Conservation (phyloP, 2,888 invertebrate species). For the Matsumyia berberina region DNA sequence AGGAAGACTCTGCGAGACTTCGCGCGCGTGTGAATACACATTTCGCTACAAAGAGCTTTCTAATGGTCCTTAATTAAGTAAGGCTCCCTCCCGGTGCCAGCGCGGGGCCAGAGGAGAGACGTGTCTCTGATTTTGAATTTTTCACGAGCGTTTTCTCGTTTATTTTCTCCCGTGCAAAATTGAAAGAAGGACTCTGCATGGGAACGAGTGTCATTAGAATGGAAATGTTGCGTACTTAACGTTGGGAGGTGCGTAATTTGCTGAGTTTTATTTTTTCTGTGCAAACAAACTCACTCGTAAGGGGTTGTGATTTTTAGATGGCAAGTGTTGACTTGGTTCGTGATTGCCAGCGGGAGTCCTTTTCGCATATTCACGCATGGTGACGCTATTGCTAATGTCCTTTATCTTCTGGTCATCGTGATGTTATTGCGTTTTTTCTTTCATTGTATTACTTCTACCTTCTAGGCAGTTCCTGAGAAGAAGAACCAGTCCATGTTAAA, state of each 20-base stretch:
- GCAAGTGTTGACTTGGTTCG: not conserved
- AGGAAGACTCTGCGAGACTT: conserved; percentile 1
- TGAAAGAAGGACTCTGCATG: conserved; percentile 19
- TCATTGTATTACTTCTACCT: no score
- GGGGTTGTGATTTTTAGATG: not conserved
- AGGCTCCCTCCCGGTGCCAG: conserved; percentile 7
- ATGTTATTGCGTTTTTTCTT: no score
- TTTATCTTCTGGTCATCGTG: no score
- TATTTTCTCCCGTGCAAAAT: conserved; percentile 3
- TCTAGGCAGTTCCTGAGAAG: no score
- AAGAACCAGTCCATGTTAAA: no score
- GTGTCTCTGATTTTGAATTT: conserved; percentile 14
- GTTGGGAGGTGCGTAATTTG: conserved; percentile 30
- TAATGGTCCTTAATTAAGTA: conserved; percentile 69
- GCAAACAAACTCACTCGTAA: not conserved
- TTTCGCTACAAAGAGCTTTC: conserved; percentile 34
- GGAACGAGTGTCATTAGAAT: conserved; percentile 39
- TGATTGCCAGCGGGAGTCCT: no score
- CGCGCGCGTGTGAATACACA: not conserved
- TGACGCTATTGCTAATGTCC: no score
- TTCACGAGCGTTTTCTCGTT: not conserved
- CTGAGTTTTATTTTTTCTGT: not conserved
- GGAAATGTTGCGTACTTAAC: conserved; percentile 34
- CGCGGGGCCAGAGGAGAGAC: not conserved
- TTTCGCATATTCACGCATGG: no score